Base-by-base conservation (phyloP, 2,888 invertebrate species). In the Apamea anceps region DNA sequence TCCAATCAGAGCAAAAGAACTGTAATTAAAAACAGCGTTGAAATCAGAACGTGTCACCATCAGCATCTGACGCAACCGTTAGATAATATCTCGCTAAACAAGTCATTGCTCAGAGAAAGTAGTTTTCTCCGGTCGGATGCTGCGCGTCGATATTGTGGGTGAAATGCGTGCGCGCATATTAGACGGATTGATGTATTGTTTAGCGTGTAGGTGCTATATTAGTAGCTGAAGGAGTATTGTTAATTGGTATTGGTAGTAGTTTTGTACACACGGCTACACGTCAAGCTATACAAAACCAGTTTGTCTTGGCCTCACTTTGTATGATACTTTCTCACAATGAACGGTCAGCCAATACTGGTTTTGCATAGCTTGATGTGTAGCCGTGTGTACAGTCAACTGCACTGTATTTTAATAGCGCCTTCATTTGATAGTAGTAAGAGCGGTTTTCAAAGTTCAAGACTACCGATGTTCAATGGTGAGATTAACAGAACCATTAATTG, bases 101-200 rank as follows among this genome's bases (percentile, higher is more conserved):
- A 87, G 90, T 87, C 79, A 87, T 89, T 85, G 85, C 75, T 75
- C 80, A 77, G 90, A 85, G 89, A 89, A 89, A 89, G 89, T 85
- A 77, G 89, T 90, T 89, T 90, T 89, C 88, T 84, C 91, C 63
- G 80, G 80, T 87, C 81, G 85, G 92, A 93, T 91, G 93, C 92
- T 92, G 93, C 87, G 89, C 75, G 81, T 72, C 81, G 73, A 86
- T 85, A 77, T 72, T 75, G 75, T 79, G 65, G 78, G 81, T 76
- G 85, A 85, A 83, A 88, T 87, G 89, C 67, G 79, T 57, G 37
- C 60, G 81, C 77, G 82, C 82, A 80, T 80, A 86, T 84, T 67
- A 67, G 77, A 82, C 67, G 51, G 45, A 75, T 76, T 68, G 62
- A 78, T 65, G 72, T 5, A 75, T 75, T 65, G 28, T 54, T 75